Conservation (phyloP, 2,888 invertebrate genomes). For the Chymomyza fuscimana region DNA sequence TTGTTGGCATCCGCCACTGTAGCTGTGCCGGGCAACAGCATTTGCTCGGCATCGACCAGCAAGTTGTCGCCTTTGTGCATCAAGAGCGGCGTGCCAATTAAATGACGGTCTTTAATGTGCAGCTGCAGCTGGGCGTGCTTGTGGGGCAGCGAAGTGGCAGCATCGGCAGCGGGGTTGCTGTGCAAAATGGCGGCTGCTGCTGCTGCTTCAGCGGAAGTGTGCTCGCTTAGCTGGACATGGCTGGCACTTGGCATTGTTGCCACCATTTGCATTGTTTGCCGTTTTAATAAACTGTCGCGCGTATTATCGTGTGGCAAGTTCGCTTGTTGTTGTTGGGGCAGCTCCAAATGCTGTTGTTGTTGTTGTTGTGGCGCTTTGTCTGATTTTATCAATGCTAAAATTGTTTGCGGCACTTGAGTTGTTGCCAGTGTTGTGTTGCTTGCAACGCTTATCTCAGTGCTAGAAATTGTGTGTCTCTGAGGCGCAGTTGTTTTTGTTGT, state of each 20-base stretch:
- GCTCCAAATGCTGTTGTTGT: slow-evolving; percentile 9
- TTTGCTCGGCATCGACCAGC: slow-evolving; percentile 73
- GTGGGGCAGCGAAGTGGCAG: slow-evolving; percentile 43
- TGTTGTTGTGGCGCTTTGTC: slow-evolving; percentile 29
- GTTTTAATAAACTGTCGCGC: slow-evolving; percentile 60
- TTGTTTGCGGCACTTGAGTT: slow-evolving; percentile 51
- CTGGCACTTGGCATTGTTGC: slow-evolving; percentile 9
- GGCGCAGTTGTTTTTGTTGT: slow-evolving; percentile 12
- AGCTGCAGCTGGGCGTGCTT: slow-evolving; percentile 72
- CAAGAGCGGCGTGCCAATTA: slow-evolving; percentile 78
- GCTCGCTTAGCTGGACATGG: slow-evolving; percentile 35
- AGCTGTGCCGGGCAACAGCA: slow-evolving; percentile 65
- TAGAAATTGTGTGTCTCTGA: slow-evolving; percentile 14
- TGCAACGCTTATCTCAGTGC: slow-evolving; percentile 53
- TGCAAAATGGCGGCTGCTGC: slow-evolving; percentile 10
- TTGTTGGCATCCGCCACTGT: slow-evolving; percentile 53
- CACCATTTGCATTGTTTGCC: slow-evolving; percentile 26
- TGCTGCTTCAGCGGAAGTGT: slow-evolving; percentile 53
- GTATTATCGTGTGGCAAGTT: slow-evolving; percentile 33
- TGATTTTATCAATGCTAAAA: slow-evolving; percentile 48
- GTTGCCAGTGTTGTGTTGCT: slow-evolving; percentile 30
- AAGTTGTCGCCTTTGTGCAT: slow-evolving; percentile 78
- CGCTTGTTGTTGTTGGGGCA: slow-evolving; percentile 8
- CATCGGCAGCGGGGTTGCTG: slow-evolving; percentile 9
- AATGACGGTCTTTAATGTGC: slow-evolving; percentile 76